Base-by-base conservation (phyloP, 2,888 invertebrate genomes). In the Volucella zonaria region DNA sequence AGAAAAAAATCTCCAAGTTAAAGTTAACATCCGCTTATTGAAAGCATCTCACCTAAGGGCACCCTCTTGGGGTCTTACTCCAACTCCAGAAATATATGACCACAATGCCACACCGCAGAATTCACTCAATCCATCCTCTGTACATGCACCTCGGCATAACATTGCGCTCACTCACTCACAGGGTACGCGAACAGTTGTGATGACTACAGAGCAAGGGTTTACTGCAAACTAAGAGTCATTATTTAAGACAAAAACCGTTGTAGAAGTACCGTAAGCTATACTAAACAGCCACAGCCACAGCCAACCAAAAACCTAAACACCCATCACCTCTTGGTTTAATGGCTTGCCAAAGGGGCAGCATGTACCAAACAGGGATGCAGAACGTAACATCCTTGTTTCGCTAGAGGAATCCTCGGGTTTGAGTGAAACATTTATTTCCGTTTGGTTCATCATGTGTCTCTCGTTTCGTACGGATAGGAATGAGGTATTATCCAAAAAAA, bases 401-500 rank as follows among this genome's bases (percentile, higher is more conserved):
- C 56, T 40, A n/a, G 52, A 49, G 42, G 49, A 58, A 61, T 59
- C 64, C 76, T 45, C 58, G 75, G 31, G 75, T 54, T 81, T 71
- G 77, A 81, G 76, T 81, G 81, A 77, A 77, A 76, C 73, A 81
- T 76, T 76, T 85, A 85, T 85, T 81, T 85, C 85, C 85, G 85
- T 85, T 85, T 81, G 81, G 85, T 85, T 81, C 85, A 81, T 85
- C 85, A 85, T 85, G 76, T 85, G 81, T 85, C 85, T 80, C 73
- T 62, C 52, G 67, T 18, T 73, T 14, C 43, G 52, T n/a, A n/a
- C 67, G 52, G 18, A 56, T 67, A 59, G 70, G 58, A 56, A 10
- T 68, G 62, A 8, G 8, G 56, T 31, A 31, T 31, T 31, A 6
- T 31, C 31, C 4, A 6, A 31, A 6, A 31, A 31, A 23, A 23